A percentile compares a stretch with the other conserved stretches of the same genome.
Conservation (phyloP, 2,888 invertebrate genomes). For the Aphelenchoides bicaudatus region DNA sequence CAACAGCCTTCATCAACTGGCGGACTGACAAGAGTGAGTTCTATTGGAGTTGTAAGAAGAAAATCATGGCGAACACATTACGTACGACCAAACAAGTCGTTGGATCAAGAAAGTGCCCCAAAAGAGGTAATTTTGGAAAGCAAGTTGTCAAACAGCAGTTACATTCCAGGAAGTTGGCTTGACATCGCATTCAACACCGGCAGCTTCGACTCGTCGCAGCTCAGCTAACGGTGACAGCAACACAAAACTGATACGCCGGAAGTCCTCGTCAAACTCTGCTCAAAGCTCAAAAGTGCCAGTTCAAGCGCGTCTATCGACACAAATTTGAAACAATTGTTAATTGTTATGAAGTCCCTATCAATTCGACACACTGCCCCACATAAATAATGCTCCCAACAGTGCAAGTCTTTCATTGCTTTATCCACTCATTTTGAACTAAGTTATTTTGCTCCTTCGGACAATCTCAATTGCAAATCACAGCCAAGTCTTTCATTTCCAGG, state of each 20-base stretch:
- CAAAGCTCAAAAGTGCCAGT: slow-evolving; percentile 31
- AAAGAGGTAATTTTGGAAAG: slow-evolving; percentile 14
- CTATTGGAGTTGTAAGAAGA: slow-evolving; percentile 30
- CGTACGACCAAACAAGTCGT: slow-evolving; percentile 38
- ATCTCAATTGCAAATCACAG: too few relatives aligned
- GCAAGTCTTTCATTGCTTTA: slow-evolving; percentile 1
- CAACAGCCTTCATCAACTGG: too few relatives aligned
- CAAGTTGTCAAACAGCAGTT: not conserved
- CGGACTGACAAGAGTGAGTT: slow-evolving; percentile 17
- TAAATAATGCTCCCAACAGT: too few relatives aligned
- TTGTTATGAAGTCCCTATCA: not conserved
- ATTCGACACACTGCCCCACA: too few relatives aligned
- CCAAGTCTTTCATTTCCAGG: too few relatives aligned
- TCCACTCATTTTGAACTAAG: slow-evolving; percentile 1
- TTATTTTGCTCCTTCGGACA: not conserved
- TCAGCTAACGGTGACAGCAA: slow-evolving; percentile 13
- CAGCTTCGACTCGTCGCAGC: slow-evolving; percentile 19
- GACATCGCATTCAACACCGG: slow-evolving; percentile 31
- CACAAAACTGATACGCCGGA: slow-evolving; percentile 26
- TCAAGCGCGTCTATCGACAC: slow-evolving; percentile 34
- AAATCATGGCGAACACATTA: slow-evolving; percentile 44
- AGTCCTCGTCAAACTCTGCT: slow-evolving; percentile 32
- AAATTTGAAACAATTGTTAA: slow-evolving; percentile 24
- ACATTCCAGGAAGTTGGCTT: slow-evolving; percentile 2
- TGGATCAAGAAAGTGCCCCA: slow-evolving; percentile 30